Conservation (phyloP, 2,888 invertebrate species). For the Gastracanthus pulcherrimus region DNA sequence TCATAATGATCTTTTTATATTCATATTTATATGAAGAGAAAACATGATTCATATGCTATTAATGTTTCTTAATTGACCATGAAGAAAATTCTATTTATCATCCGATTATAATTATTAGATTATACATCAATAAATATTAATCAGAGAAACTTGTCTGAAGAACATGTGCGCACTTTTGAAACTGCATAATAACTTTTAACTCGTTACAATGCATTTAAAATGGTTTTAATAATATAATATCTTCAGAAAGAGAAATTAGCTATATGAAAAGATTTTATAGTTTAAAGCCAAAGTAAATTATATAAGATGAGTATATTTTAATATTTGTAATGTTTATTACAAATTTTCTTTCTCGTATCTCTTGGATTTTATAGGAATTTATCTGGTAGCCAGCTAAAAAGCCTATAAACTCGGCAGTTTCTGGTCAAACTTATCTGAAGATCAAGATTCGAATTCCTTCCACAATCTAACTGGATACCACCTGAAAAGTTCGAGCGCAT, state of each 20-base stretch:
- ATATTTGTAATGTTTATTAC: too few relatives aligned
- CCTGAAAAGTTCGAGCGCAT: background rate
- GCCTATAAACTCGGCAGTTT: background rate
- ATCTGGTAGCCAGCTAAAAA: background rate
- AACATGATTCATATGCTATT: background rate
- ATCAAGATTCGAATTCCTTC: constrained; percentile 18
- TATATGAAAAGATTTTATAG: too few relatives aligned
- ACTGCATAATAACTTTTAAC: too few relatives aligned
- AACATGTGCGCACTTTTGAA: too few relatives aligned
- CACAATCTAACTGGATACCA: background rate
- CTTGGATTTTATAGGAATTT: background rate
- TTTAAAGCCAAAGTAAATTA: too few relatives aligned
- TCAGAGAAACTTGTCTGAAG: too few relatives aligned
- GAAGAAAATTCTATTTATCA: background rate
- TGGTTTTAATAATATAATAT: too few relatives aligned
- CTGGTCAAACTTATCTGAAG: background rate
- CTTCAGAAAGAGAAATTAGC: too few relatives aligned
- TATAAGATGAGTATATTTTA: too few relatives aligned
- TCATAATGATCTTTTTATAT: background rate
- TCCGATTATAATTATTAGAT: background rate
- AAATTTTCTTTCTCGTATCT: background rate
- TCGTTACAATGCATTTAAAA: too few relatives aligned
- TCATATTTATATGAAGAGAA: background rate
- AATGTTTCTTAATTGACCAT: background rate
- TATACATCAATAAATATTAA: too few relatives aligned